Evolutionary conservation across 2,888 invertebrate species (phyloP).

Genomic region (Griposia aprilina): DNA sequence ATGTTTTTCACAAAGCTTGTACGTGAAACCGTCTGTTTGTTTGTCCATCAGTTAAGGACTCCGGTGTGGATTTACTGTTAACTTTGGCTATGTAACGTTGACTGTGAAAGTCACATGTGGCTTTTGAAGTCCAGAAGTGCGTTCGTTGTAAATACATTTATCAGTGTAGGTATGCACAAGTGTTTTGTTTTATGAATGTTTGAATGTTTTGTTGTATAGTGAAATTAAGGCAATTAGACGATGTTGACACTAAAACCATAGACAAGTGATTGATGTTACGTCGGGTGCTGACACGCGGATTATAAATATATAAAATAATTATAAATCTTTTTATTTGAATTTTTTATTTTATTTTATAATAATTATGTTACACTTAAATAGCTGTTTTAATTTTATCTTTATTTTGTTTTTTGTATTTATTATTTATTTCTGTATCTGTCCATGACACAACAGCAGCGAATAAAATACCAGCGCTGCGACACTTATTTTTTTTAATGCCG

Average conservation of each 20-base stretch:
- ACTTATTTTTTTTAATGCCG: too few species aligned
- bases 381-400: too few species aligned
- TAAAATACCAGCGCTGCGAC: too few species aligned
- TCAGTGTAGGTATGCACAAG: neutral
- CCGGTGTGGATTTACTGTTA: slow-evolving; percentile 34
- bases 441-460: too few species aligned
- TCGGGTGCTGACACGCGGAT: too few species aligned
- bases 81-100: slow-evolving; percentile 43
- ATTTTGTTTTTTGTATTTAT: too few species aligned
- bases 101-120: slow-evolving; percentile 39
- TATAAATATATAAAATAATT: too few species aligned
- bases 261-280: too few species aligned
- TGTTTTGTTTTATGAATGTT: slow-evolving; percentile 3
- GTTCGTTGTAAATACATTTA: slow-evolving; percentile 27
- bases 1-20: slow-evolving; percentile 34
- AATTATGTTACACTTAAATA: too few species aligned
- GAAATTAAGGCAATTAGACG: neutral
- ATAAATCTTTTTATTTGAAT: too few species aligned
- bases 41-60: slow-evolving; percentile 51
- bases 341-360: too few species aligned
- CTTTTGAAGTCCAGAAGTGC: slow-evolving; percentile 33
- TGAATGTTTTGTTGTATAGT: neutral
- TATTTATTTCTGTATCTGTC: too few species aligned
- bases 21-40: slow-evolving; percentile 33
- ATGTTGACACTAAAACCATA: neutral